phyloP scores from a whole-genome alignment of 2,888 invertebrate species.

The Eupithecia subfuscata region DNA sequence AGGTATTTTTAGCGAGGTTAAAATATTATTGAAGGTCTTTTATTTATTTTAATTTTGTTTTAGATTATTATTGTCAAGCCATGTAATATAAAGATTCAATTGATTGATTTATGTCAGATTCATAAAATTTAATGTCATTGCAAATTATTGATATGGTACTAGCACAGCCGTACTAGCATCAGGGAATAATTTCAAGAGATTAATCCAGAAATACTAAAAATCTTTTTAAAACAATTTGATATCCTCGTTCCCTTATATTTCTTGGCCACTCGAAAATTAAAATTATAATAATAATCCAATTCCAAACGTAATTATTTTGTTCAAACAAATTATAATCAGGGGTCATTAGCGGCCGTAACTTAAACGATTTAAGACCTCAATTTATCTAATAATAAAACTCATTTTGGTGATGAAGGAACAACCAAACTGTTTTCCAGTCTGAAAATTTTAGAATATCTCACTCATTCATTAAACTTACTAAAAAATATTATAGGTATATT shows the following conservation, averaged over 20 bases:
- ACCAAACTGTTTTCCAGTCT: not conserved
- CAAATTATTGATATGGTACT: no score
- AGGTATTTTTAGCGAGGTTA: no score
- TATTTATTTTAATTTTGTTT: not conserved
- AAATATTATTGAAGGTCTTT: no score
- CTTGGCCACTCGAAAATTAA: not conserved
- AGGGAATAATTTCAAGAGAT: no score
- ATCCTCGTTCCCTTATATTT: not conserved
- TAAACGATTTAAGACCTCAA: slow-evolving; percentile 6
- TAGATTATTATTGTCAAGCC: no score
- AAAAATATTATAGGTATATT: no score
- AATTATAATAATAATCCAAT: slow-evolving; percentile 6
- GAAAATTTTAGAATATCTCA: not conserved
- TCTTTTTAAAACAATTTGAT: not conserved
- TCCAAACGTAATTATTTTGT: slow-evolving; percentile 21
- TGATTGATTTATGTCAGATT: no score
- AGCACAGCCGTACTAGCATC: no score
- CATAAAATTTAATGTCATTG: no score
- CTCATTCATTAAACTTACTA: no score
- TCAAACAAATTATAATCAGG: slow-evolving; percentile 23
- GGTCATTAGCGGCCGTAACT: slow-evolving; percentile 17
- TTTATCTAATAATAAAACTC: slow-evolving; percentile 20
- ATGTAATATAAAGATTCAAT: no score
- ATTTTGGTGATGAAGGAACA: slow-evolving; percentile 13
- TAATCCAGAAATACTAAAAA: not conserved